These are phyloP conservation scores for Elmis aenea DNA, from an alignment of 2,888 invertebrate species.

Conservation along the genomic window DNA sequence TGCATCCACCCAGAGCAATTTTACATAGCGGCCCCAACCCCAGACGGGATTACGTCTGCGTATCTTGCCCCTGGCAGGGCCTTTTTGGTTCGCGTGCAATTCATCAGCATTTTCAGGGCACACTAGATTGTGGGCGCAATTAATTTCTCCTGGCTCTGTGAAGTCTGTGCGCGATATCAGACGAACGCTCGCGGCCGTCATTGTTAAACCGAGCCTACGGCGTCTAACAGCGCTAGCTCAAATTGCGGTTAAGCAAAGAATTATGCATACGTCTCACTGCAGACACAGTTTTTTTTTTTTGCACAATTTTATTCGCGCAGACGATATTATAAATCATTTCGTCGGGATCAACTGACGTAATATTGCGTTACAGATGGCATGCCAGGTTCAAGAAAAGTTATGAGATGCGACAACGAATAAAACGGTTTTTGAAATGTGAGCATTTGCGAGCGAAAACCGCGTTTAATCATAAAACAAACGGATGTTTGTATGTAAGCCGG, in stretches of 20 bases:
- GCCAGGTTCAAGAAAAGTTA: conserved; percentile 18
- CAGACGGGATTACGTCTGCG: conserved; percentile 17
- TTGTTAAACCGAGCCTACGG: conserved; percentile 22
- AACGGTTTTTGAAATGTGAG: no score
- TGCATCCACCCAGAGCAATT: conserved; percentile 15
- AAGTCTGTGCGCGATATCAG: conserved; percentile 20
- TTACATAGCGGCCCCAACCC: conserved; percentile 15
- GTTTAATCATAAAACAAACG: no score
- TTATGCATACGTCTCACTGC: conserved; percentile 14
- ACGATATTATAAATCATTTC: conserved; percentile 27
- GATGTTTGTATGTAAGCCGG: no score
- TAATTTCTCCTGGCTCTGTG: conserved; percentile 22
- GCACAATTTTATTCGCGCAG: conserved; percentile 10
- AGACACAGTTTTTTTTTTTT: conserved; percentile 8
- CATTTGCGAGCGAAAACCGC: no score
- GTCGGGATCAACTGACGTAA: conserved; percentile 25
- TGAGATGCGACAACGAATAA: conserved; percentile 7
- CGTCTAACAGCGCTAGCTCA: conserved; percentile 12
- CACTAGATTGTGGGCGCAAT: conserved; percentile 22
- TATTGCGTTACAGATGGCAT: conserved; percentile 24
- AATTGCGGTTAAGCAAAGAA: conserved; percentile 16
- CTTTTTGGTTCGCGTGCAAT: conserved; percentile 20
- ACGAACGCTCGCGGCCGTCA: conserved; percentile 20
- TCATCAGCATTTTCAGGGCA: conserved; percentile 22
- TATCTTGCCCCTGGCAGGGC: conserved; percentile 16